These are phyloP conservation scores for Hypena proboscidalis DNA, from an alignment of 2,888 invertebrate species.

Conservation along the genomic window DNA sequence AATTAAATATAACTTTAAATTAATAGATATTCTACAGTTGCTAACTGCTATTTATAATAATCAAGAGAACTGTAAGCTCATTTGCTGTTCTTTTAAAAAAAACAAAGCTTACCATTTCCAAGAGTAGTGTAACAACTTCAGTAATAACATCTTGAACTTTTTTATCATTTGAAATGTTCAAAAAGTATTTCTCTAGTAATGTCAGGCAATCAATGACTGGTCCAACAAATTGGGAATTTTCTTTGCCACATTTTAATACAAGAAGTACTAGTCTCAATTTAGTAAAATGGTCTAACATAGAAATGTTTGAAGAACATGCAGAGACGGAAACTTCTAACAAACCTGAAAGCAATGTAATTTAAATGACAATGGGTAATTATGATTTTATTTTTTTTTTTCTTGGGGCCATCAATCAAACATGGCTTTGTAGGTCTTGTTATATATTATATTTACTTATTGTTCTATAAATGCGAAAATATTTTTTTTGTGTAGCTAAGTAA, in stretches of 20 bases:
- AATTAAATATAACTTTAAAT: too few species aligned
- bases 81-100: too few species aligned
- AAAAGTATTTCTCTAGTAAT: constrained; percentile 60
- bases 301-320: constrained; percentile 54
- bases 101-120: constrained; percentile 74
- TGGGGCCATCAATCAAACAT: too few species aligned
- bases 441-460: too few species aligned
- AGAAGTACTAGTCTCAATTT: constrained; percentile 73
- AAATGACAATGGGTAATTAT: background rate
- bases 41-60: too few species aligned
- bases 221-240: constrained; percentile 67
- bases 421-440: too few species aligned
- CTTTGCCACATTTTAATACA: constrained; percentile 72
- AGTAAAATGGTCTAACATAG: constrained; percentile 67
- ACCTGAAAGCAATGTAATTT: constrained; percentile 55
- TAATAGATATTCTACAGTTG: too few species aligned
- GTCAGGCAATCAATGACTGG: constrained; percentile 65
- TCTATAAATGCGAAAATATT: too few species aligned
- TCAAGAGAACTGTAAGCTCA: too few species aligned
- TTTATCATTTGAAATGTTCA: constrained; percentile 60
- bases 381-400: too few species aligned
- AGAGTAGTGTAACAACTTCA: constrained; percentile 62
- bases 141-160: constrained; percentile 72
- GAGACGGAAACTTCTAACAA: constrained; percentile 66
- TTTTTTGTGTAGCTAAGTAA: too few species aligned